phyloP scores from a whole-genome alignment of 1,140 invertebrate genomes.

The Drosophila varians region DNA sequence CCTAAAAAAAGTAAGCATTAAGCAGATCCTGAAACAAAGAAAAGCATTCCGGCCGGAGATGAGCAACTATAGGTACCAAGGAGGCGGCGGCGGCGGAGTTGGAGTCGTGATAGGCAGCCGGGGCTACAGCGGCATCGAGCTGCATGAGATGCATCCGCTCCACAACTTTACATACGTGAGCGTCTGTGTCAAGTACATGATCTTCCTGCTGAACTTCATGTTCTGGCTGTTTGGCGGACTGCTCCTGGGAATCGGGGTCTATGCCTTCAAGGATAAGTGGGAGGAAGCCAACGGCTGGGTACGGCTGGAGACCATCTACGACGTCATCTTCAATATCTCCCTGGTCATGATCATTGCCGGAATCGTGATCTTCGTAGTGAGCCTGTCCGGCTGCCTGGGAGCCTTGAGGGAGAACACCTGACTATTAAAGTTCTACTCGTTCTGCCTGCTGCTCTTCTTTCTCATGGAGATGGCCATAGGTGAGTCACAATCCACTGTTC shows the following conservation, averaged over 20 bases:
- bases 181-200: constrained; percentile 96
- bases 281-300: constrained; percentile 89
- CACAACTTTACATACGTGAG: constrained; percentile 87
- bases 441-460: constrained; percentile 94
- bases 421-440: constrained; percentile 96
- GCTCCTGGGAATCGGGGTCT: constrained; percentile 93
- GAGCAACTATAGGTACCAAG: constrained; percentile 80
- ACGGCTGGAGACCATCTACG: constrained; percentile 92
- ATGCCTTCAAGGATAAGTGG: constrained; percentile 96
- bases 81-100: constrained; percentile 83
- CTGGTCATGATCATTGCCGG: constrained; percentile 94
- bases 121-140: constrained; percentile 31
- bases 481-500: constrained; percentile 9
- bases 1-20: not conserved
- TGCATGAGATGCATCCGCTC: constrained; percentile 84
- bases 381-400: constrained; percentile 94
- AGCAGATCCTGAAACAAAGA: not conserved
- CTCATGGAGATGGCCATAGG: constrained; percentile 93
- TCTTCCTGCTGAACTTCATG: constrained; percentile 95
- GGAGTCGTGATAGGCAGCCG: constrained; percentile 86
- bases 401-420: constrained; percentile 96
- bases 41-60: constrained; percentile 41
- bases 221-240: constrained; percentile 94
- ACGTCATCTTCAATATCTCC: constrained; percentile 95
- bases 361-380: constrained; percentile 91